Conservation (phyloP, 2,113 vertebrate genomes). For the Cryptomyrus ogoouensis region DNA sequence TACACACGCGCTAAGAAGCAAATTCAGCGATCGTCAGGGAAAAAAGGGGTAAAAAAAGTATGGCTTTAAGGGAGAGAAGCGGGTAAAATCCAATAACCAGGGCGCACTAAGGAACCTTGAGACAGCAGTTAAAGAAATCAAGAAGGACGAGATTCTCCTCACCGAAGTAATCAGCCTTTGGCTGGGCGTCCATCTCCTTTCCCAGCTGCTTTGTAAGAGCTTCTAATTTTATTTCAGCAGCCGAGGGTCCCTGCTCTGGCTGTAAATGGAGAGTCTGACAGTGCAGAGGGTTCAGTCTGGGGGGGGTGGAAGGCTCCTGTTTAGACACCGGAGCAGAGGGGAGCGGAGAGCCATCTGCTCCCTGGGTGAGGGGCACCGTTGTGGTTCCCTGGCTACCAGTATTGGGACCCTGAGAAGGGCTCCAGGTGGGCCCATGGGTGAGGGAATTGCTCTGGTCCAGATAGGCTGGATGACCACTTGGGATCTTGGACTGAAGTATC, state of each 20-base stretch:
- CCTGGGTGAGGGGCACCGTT: background rate
- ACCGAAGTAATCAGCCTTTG: conserved; percentile 90
- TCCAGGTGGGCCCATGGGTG: conserved; percentile 18
- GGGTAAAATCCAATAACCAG: background rate
- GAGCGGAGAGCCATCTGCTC: background rate
- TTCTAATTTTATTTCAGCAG: conserved; percentile 82
- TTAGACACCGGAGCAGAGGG: background rate
- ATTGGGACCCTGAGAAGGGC: conserved; percentile 36
- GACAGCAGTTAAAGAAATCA: conserved; percentile 1
- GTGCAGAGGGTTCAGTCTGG: conserved; percentile 60
- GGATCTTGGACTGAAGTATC: conserved; percentile 10
- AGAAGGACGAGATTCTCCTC: conserved; percentile 49
- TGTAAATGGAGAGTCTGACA: conserved; percentile 63
- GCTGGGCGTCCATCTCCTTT: conserved; percentile 84
- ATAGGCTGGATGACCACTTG: background rate
- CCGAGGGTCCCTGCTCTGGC: conserved; percentile 64
- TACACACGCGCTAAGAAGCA: conserved; percentile 22
- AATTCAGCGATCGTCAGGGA: background rate
- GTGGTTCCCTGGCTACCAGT: conserved; percentile 14
- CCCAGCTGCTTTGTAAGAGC: conserved; percentile 84
- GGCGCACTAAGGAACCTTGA: background rate
- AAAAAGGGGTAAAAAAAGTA: background rate
- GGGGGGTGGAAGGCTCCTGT: conserved; percentile 38
- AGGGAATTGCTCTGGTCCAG: conserved; percentile 25
- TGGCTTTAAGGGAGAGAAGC: background rate